Percentiles rank a stretch among this genome's conserved stretches.
Conservation (phyloP, 2,113 vertebrate species). For the Sceloporus undulatus region DNA sequence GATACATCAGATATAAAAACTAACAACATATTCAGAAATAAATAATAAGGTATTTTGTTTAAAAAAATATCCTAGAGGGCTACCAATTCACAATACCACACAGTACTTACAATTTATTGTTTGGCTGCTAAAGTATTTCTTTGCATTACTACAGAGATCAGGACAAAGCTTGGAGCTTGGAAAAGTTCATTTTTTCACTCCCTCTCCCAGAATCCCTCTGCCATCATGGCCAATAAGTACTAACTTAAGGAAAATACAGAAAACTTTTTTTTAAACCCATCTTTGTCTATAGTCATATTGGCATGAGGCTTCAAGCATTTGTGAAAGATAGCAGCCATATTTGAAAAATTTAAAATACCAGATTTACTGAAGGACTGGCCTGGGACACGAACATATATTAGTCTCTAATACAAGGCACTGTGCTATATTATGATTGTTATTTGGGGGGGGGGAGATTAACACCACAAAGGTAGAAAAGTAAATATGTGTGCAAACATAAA, state of each 20-base stretch:
- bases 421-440: no score
- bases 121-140: conserved; percentile 17
- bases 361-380: background rate
- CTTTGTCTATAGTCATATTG: background rate
- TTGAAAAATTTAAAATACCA: background rate
- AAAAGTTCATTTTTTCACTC: no score
- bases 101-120: conserved; percentile 37
- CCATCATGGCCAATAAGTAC: background rate
- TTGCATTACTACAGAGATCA: background rate
- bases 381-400: no score
- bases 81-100: background rate
- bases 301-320: background rate
- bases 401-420: background rate
- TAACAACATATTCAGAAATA: background rate
- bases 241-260: no score
- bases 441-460: no score
- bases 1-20: background rate
- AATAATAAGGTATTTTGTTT: background rate
- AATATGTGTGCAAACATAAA: no score
- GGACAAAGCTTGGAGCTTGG: background rate
- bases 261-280: background rate
- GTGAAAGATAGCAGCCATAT: background rate
- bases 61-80: background rate
- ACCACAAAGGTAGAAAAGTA: no score
- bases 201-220: no score